A percentile compares a stretch with the other conserved stretches of the same genome.
Evolutionary conservation across 2,113 vertebrate genomes (phyloP).

Genomic region (Zosterops japonicus): DNA sequence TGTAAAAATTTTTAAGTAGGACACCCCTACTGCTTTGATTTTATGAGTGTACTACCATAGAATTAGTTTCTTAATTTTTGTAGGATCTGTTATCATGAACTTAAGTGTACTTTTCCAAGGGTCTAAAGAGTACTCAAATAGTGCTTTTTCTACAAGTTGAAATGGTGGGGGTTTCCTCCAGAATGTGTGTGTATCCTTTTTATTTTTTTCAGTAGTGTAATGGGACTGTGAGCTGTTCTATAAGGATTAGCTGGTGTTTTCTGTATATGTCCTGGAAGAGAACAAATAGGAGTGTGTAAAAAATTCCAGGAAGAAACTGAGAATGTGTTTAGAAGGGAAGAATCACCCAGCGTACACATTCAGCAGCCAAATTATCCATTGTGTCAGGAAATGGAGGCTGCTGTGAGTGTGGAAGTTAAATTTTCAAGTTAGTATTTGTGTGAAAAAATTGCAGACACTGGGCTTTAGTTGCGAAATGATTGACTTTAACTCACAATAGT

Average conservation of each 20-base stretch:
- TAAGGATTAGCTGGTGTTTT: not conserved
- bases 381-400: not conserved
- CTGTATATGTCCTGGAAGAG: not conserved
- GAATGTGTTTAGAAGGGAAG: not conserved
- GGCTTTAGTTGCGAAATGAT: not conserved
- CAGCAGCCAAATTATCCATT: not conserved
- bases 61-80: not conserved
- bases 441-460: not conserved
- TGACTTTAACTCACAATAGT: not conserved
- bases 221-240: not conserved
- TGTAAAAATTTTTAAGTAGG: not conserved
- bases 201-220: not conserved
- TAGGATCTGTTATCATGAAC: not conserved
- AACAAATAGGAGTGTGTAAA: not conserved
- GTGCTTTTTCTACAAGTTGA: not conserved
- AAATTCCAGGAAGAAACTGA: not conserved
- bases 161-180: not conserved
- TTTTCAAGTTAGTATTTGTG: not conserved
- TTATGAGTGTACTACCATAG: not conserved
- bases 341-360: accelerated
- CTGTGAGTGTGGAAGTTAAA: not conserved
- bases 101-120: not conserved
- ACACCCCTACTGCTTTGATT: not conserved
- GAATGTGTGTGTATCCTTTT: not conserved
- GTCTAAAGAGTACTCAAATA: not conserved